phyloP scores from a whole-genome alignment of 1,140 invertebrate species.

The Myzus persicae region DNA sequence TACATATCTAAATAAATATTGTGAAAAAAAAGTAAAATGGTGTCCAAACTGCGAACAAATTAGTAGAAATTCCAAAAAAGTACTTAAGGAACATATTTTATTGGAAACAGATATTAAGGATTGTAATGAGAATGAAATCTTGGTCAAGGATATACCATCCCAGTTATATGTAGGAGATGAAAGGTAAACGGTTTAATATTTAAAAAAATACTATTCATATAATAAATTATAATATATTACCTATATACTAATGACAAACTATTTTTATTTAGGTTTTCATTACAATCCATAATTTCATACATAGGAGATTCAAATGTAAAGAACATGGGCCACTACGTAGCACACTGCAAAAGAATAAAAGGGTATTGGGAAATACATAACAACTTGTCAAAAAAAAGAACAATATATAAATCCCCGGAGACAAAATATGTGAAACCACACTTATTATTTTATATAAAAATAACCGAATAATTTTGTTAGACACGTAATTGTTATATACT shows the following conservation, averaged over 20 bases:
- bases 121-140: not conserved
- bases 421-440: not conserved
- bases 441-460: conserved; percentile 8
- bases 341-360: not conserved
- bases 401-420: not conserved
- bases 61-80: not conserved
- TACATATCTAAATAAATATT: not conserved
- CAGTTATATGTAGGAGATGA: not conserved
- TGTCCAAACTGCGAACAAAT: not conserved
- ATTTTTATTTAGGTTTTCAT: not conserved
- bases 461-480: not conserved
- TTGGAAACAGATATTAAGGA: not conserved
- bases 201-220: not conserved
- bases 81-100: not conserved
- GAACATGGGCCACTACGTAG: not conserved
- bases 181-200: not conserved
- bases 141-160: not conserved
- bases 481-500: too few relatives aligned
- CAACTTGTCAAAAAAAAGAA: not conserved
- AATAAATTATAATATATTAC: not conserved
- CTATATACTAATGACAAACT: not conserved
- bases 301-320: not conserved
- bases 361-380: not conserved
- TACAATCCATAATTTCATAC: not conserved
- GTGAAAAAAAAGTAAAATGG: not conserved